phyloP scores from a whole-genome alignment of 2,888 invertebrate species.

The Rotaria socialis region DNA sequence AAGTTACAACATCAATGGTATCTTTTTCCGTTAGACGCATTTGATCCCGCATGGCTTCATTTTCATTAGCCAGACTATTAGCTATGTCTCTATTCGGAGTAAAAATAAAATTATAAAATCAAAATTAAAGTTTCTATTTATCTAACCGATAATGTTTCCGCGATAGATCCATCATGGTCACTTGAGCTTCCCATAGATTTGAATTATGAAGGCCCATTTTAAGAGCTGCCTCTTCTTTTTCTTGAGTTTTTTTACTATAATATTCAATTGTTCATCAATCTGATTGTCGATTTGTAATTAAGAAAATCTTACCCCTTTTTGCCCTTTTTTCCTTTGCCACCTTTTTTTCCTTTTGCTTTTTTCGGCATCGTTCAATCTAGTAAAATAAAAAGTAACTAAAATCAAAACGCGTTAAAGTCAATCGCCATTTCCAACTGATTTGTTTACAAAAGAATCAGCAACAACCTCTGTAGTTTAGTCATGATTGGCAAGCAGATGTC shows the following conservation, averaged over 20 bases:
- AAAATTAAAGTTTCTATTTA: not conserved
- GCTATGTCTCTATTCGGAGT: slow-evolving; percentile 54
- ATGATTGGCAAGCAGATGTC: not conserved
- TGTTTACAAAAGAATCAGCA: not conserved
- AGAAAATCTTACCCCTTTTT: slow-evolving; percentile 3
- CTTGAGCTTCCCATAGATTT: slow-evolving; percentile 54
- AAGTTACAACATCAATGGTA: slow-evolving; percentile 59
- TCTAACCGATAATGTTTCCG: slow-evolving; percentile 34
- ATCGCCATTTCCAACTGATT: not conserved
- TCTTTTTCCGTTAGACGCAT: slow-evolving; percentile 58
- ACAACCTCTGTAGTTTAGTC: not conserved
- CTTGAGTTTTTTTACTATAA: slow-evolving; percentile 40
- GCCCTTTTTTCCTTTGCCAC: not conserved
- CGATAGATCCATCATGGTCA: slow-evolving; percentile 37
- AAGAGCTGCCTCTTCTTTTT: slow-evolving; percentile 50
- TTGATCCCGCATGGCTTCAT: slow-evolving; percentile 55
- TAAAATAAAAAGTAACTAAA: not conserved
- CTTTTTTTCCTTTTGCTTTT: slow-evolving; percentile 2
- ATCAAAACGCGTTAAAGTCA: not conserved
- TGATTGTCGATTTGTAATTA: not conserved
- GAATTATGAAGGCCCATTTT: slow-evolving; percentile 55
- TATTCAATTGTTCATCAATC: not conserved
- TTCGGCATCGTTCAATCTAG: not conserved
- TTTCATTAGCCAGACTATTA: slow-evolving; percentile 54
- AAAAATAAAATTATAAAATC: not conserved